These are phyloP conservation scores for Drosophila kohkoa DNA, from an alignment of 1,140 invertebrate genomes.

Conservation along the genomic window DNA sequence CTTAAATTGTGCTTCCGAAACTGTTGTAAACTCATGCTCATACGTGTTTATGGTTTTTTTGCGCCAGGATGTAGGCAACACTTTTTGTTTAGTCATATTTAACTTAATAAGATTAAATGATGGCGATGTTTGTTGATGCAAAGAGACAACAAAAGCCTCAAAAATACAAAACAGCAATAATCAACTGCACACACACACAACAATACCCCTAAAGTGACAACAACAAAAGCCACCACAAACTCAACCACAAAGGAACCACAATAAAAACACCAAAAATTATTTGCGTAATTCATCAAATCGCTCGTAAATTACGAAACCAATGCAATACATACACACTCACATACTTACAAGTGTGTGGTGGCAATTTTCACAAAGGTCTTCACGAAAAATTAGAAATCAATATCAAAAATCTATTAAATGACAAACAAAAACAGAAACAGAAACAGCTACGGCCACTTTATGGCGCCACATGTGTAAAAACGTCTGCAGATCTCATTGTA, in stretches of 20 bases:
- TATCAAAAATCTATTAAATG: constrained; percentile 69
- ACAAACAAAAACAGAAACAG: constrained; percentile 60
- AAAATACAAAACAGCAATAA: constrained; percentile 20
- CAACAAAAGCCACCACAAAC: background rate
- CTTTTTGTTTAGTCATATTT: constrained; percentile 27
- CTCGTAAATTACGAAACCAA: constrained; percentile 72
- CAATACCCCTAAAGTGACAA: background rate
- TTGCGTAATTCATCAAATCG: constrained; percentile 72
- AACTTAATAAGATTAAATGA: constrained; percentile 21
- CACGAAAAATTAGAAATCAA: constrained; percentile 74
- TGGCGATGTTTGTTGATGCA: constrained; percentile 14
- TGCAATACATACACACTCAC: constrained; percentile 45
- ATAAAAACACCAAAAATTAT: constrained; percentile 67
- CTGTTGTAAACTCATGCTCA: constrained; percentile 4
- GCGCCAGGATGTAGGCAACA: constrained; percentile 36
- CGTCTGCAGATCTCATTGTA: constrained; percentile 8
- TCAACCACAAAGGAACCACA: constrained; percentile 47
- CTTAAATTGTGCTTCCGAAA: constrained; percentile 6
- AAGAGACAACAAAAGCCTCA: constrained; percentile 19
- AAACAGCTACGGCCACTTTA: constrained; percentile 34
- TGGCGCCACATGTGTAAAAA: constrained; percentile 34
- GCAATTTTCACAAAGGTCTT: constrained; percentile 45
- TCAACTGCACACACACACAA: constrained; percentile 2
- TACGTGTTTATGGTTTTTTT: background rate
- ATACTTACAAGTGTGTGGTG: constrained; percentile 7